Percentiles rank a stretch among this genome's conserved stretches.
These are phyloP conservation scores for Aethina tumida DNA, from an alignment of 1,140 invertebrate genomes.

Conservation along the genomic window DNA sequence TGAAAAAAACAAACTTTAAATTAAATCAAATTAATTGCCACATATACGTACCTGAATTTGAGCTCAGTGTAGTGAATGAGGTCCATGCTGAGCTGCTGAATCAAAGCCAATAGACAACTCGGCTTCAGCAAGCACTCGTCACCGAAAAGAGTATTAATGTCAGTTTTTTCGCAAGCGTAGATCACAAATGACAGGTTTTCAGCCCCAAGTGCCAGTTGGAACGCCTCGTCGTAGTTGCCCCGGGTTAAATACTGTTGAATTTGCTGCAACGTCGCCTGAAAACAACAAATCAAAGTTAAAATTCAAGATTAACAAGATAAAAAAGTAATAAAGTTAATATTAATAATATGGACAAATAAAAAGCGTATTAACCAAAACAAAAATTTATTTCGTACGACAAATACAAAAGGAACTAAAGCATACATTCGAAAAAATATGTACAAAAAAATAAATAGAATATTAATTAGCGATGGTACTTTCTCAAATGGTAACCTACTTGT, in stretches of 20 bases:
- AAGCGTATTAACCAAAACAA: constrained; percentile 9
- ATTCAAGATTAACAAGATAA: constrained; percentile 15
- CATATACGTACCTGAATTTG: constrained; percentile 65
- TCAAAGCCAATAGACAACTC: constrained; percentile 79
- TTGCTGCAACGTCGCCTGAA: constrained; percentile 50
- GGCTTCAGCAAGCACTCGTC: constrained; percentile 63
- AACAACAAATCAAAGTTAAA: constrained; percentile 15
- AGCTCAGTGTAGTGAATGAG: constrained; percentile 74
- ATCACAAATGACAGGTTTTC: constrained; percentile 78
- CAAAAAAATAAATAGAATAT: constrained; percentile 8
- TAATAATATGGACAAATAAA: constrained; percentile 8
- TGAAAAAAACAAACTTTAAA: constrained; percentile 36
- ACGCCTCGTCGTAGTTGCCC: constrained; percentile 74
- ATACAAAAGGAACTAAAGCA: constrained; percentile 1
- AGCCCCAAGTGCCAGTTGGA: constrained; percentile 79
- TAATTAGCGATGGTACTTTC: constrained; percentile 8
- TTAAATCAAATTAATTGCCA: background rate
- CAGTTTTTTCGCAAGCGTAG: constrained; percentile 71
- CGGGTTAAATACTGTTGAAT: constrained; percentile 61
- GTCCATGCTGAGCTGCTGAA: constrained; percentile 86
- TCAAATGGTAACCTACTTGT: constrained; percentile 36
- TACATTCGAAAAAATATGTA: background rate
- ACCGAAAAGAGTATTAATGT: constrained; percentile 66
- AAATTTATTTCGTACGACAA: constrained; percentile 3
- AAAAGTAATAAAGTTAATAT: constrained; percentile 22